Base-by-base conservation (phyloP, 2,888 invertebrate species). In the Phyllotreta striolata region DNA sequence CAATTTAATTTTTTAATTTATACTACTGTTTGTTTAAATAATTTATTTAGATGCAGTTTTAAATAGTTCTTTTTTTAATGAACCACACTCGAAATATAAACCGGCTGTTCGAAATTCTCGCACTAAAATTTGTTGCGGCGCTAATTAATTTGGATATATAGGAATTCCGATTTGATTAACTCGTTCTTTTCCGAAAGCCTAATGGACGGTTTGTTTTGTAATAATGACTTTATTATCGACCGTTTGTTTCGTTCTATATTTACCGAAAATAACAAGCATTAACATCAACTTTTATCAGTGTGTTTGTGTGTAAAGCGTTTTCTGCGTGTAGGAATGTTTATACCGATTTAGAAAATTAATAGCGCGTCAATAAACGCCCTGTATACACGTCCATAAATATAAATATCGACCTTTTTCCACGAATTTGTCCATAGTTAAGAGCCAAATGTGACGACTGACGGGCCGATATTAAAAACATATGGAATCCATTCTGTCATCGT, bases 401-500 rank as follows among this genome's bases (percentile, higher is more conserved):
- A 65, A 65, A 65, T 62, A 65, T 54, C 41, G 54, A 47, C 58
- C 63, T 58, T 65, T 61, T 58, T 54, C 40, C 43, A 57, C 57
- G 54, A 58, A 62, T 65, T 65, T 65, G 62, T 65, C 62, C 61
- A 54, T 57, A 62, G 54, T 63, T 62, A 58, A 62, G 56, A 55
- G 56, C 57, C 51, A 7, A 60, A 64, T 47, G 62, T 64, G 62
- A 64, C 62, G 67, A 67, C 34, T 57, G 57, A 67, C 57, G 52
- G 41, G 34, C 56, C 57, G 63, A 63, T 67, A 67, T 67, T 67
- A 67, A 65, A 65, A 67, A 70, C 70, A 70, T 69, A 68, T 72
- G 70, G 66, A 66, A 69, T 70, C 68, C 69, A 71, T 69, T 71
- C 68, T 51, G 62, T 65, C 64, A 65, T 65, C 64, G 47, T 65